These are phyloP conservation scores for Bovichtus variegatus DNA, from an alignment of 2,797 vertebrate species.

Conservation along the genomic window DNA sequence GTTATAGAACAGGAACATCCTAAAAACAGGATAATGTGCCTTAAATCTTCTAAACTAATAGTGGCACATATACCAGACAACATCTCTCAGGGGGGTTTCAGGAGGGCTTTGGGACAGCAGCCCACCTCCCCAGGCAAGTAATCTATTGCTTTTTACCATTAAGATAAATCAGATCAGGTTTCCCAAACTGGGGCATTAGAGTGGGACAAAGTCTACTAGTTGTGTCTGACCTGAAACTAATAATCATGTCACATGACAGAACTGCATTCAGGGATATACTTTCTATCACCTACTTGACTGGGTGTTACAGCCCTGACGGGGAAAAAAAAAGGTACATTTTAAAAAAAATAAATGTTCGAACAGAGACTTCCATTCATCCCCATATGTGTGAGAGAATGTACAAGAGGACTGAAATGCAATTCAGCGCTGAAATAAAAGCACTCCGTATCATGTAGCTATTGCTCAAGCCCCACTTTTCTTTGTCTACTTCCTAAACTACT, in stretches of 20 bases:
- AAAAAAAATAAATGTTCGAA: neutral
- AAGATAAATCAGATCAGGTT: conserved; percentile 79
- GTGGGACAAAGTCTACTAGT: conserved; percentile 51
- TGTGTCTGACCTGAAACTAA: conserved; percentile 41
- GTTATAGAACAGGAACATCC: no score
- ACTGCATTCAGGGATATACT: conserved; percentile 5
- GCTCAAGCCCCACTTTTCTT: neutral
- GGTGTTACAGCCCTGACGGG: neutral
- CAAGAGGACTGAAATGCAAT: neutral
- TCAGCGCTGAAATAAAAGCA: neutral
- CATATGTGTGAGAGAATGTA: neutral
- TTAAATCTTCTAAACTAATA: conserved; percentile 42
- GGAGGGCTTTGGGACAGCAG: conserved; percentile 37
- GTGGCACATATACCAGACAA: conserved; percentile 44
- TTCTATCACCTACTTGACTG: neutral
- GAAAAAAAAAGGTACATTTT: conserved; percentile 1
- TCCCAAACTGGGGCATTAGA: conserved; percentile 77
- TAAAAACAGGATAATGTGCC: conserved; percentile 21
- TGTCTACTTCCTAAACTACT: neutral
- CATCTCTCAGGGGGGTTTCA: conserved; percentile 54
- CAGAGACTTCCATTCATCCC: neutral
- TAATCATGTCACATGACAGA: conserved; percentile 28
- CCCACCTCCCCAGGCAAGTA: conserved; percentile 46
- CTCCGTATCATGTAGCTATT: neutral
- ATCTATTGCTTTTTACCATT: conserved; percentile 67